Evolutionary conservation across 2,888 invertebrate genomes (phyloP), one percentile per base, ranked within the genome.

Genomic region (Zeuzera pyrina): DNA sequence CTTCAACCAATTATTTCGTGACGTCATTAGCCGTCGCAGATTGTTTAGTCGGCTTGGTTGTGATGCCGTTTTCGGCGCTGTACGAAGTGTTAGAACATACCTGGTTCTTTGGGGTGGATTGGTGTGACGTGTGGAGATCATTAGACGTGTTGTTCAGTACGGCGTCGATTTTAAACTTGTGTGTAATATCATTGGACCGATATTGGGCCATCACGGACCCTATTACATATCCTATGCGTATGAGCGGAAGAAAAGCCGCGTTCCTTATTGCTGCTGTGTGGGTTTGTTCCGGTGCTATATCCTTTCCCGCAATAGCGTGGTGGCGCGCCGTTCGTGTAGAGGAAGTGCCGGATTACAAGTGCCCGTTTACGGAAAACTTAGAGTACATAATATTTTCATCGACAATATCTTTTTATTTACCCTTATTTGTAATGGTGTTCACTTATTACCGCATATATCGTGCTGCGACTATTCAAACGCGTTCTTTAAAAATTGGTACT

Each of bases 121-220:
- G 96, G 94, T 99, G 98, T 69, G 98, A 99, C 63, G 89, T 97
- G 12, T 99, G 98, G 97, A 89, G 97, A 33, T 97, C 97, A 0
- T 71, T 98, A 42, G 98, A 99, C 64, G 98, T 99, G 2, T 87
- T 98, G 1, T 98, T 97, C 52, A 96, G 96, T 53, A 98, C 99
- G 0, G 98, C 98, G 3, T 97, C 97, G 7, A 99, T 99, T 52
- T 86, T 98, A 30, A 98, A 98, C 76, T 84, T 99, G 33, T 98
- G 98, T 74, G 97, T 98, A 15, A 99, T 98, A 55, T 95, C 96
- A 1, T 69, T 98, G 53, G 98, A 98, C 68, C 89, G 97, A 11
- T 99, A 98, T 73, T 97, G 98, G 97, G 98, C 98, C 27, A 98
- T 98, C 41, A 97, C 97, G 8, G 97, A 98, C 76, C 98, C 99